A percentile compares a stretch with the other conserved stretches of the same genome.
Evolutionary conservation across 2,888 invertebrate genomes (phyloP).

Genomic region (Embidobia sp.): DNA sequence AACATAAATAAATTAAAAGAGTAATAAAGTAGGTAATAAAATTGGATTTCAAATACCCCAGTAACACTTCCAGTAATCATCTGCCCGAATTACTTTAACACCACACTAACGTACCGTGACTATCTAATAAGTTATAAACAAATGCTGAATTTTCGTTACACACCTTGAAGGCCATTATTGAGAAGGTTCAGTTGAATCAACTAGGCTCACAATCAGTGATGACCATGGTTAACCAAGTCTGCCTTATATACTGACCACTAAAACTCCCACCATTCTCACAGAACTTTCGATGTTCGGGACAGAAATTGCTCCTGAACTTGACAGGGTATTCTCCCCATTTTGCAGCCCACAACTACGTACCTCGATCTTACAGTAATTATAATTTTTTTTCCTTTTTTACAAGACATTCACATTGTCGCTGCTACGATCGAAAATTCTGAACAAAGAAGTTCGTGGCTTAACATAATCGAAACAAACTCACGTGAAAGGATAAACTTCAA

Average conservation of each 20-base stretch:
- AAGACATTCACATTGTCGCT: slow-evolving; percentile 40
- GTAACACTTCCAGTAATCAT: neutral
- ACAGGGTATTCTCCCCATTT: slow-evolving; percentile 67
- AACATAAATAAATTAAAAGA: too few relatives aligned
- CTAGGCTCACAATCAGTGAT: slow-evolving; percentile 75
- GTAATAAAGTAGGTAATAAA: too few relatives aligned
- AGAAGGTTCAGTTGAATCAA: slow-evolving; percentile 75
- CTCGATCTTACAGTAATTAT: slow-evolving; percentile 44
- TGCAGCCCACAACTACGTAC: slow-evolving; percentile 29
- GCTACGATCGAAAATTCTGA: slow-evolving; percentile 8
- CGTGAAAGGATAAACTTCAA: slow-evolving; percentile 2
- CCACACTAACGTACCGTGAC: neutral
- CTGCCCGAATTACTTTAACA: neutral
- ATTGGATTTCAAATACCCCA: neutral
- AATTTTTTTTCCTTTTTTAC: slow-evolving; percentile 28
- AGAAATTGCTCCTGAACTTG: slow-evolving; percentile 69
- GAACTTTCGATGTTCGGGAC: slow-evolving; percentile 67
- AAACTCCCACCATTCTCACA: slow-evolving; percentile 64
- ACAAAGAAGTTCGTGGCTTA: slow-evolving; percentile 38
- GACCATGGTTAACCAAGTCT: slow-evolving; percentile 72
- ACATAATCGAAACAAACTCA: slow-evolving; percentile 1
- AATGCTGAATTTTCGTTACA: slow-evolving; percentile 66
- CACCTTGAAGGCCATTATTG: slow-evolving; percentile 80
- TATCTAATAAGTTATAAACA: slow-evolving; percentile 5
- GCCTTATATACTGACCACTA: slow-evolving; percentile 77